Percentiles rank a stretch among this genome's conserved stretches.
Conservation (phyloP, 2,888 invertebrate genomes). For the Lasioglossum morio region DNA sequence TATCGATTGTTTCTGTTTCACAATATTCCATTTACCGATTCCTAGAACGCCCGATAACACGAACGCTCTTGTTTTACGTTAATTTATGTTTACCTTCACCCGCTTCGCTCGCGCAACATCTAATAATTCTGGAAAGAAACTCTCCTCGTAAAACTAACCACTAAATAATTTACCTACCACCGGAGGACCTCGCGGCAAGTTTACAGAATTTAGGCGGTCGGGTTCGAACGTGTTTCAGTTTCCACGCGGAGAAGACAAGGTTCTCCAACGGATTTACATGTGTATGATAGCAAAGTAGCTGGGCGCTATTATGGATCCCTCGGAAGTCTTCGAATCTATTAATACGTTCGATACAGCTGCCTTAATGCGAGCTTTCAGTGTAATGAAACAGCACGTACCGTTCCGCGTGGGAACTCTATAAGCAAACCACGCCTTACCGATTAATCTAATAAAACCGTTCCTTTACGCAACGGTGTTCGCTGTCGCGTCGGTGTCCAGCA, state of each 20-base stretch:
- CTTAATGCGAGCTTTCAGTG: constrained; percentile 33
- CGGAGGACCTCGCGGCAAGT: not conserved
- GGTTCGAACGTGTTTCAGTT: not conserved
- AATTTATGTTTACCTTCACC: constrained; percentile 22
- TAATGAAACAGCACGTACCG: constrained; percentile 43
- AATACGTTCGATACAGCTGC: constrained; percentile 20
- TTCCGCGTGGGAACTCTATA: constrained; percentile 33
- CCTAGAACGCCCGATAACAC: not conserved
- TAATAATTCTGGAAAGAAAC: not conserved
- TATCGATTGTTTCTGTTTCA: not conserved
- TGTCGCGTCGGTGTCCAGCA: constrained; percentile 7
- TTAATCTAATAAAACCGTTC: constrained; percentile 56
- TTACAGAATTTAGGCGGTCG: not conserved
- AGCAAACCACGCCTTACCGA: constrained; percentile 35
- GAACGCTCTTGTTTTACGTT: not conserved
- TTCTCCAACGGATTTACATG: not conserved
- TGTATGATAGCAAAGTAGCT: not conserved
- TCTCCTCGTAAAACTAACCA: not conserved
- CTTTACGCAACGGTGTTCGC: constrained; percentile 48
- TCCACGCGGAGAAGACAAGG: not conserved
- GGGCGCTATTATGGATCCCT: constrained; percentile 13
- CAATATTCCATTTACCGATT: not conserved
- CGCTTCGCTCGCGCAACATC: not conserved
- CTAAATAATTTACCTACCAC: not conserved
- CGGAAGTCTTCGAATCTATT: constrained; percentile 26